A percentile compares a stretch with the other conserved stretches of the same genome.
Evolutionary conservation across 2,797 vertebrate species (phyloP).

Genomic region (Leucoraja ocellata): DNA sequence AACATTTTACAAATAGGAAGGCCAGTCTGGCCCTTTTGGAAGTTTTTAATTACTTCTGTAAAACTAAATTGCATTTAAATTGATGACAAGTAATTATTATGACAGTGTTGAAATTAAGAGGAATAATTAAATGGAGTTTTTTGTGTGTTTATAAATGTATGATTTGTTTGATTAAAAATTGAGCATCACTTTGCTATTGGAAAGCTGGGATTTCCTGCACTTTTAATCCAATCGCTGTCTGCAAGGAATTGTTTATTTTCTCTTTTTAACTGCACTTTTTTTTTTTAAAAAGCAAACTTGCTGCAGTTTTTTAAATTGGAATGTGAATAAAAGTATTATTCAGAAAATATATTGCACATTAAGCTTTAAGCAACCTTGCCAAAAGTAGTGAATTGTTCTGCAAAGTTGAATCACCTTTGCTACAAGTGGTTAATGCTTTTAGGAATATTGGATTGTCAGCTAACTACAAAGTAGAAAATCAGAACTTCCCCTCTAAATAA

Average conservation of each 20-base stretch:
- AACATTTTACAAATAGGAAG: neutral
- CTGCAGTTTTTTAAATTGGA: neutral
- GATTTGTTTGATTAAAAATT: neutral
- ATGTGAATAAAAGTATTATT: neutral
- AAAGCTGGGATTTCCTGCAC: conserved; percentile 23
- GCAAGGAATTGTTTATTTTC: neutral
- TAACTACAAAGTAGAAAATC: neutral
- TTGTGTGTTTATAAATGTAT: neutral
- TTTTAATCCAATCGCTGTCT: neutral
- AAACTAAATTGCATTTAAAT: neutral
- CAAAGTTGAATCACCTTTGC: neutral
- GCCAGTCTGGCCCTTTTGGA: neutral
- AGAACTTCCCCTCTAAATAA: conserved; percentile 8
- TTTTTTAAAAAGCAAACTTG: neutral
- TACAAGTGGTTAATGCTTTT: neutral
- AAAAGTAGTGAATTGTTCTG: neutral
- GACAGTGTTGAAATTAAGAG: neutral
- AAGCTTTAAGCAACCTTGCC: neutral
- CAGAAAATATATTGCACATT: neutral
- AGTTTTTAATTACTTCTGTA: neutral
- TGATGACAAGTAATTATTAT: neutral
- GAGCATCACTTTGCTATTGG: neutral
- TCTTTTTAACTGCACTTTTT: neutral
- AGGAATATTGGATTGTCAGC: neutral
- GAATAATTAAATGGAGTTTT: neutral